Evolutionary conservation across 2,888 invertebrate species (phyloP), one percentile per base, ranked within the genome.

Genomic region (Syrphus vitripennis): DNA sequence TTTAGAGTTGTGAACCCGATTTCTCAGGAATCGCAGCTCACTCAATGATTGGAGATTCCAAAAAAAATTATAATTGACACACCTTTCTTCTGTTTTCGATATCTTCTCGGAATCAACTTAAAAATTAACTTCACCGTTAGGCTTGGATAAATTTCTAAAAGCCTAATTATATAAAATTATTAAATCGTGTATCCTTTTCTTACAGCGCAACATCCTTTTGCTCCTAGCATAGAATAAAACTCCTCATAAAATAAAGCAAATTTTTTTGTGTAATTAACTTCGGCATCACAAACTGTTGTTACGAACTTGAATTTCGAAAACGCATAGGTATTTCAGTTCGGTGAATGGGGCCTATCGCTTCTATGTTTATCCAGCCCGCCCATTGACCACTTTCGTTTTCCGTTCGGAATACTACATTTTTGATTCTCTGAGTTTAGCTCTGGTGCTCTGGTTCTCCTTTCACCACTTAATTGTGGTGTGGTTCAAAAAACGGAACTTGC

Each of bases 391-490:
- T 82, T 82, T 82, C 82, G 82, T 65, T 82, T 82, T 82, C 82
- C 59, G 57, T 65, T 76, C 42, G 71, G 40, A 63, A 65, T n/a
- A n/a, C 53, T 63, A n/a, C 40, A 65, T 53, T 81, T 50, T 57
- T 69, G 69, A 59, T 59, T 69, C 26, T 53, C 16, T 50, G 29
- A 61, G 29, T 40, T 48, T 10, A 19, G 19, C 7, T 21, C 10
- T 7, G 24, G n/a, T 53, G 29, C n/a, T 6, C 59, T 50, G 63
- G 75, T 75, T 83, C 80, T 75, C 81, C 84, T 84, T 81, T 84
- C 84, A 76, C 84, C 84, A 84, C 84, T 84, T 81, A 81, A 84
- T 81, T 84, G 84, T 72, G 84, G 76, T 69, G 26, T 65, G 48
- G 67, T 24, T 69, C 81, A 67, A 76, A 59, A 84, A 84, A 81